Base-by-base conservation (phyloP, 2,797 vertebrate species). In the Sphaeramia orbicularis region DNA sequence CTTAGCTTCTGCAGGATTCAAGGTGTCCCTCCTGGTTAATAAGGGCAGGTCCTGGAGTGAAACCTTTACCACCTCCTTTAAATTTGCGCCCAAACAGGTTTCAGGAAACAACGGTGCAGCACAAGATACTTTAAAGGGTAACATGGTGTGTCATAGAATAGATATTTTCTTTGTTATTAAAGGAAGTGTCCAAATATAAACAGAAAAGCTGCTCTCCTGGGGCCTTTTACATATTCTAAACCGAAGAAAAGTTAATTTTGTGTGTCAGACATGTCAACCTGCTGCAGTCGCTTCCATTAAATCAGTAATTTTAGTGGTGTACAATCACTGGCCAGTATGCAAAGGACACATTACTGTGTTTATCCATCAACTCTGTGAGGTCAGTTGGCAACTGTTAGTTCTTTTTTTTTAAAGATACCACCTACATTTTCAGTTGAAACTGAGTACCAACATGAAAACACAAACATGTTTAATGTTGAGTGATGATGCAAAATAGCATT, bases 21-120 rank as follows among this genome's bases (percentile, higher is more conserved):
- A 60, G 59, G 51, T 70, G 42, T 57, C 67, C 65, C 59, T 78
- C 47, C 47, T 42, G 69, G 65, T 83, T 81, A 63, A 65, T 73
- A n/a, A 67, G 73, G 58, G 56, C 35, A 60, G 47, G 49, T 76
- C 65, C 43, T 50, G 38, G 19, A 72, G 64, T 24, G 45, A 63
- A 32, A 51, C 55, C 50, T 48, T 63, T 21, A 48, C 56, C 11
- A 2, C 30, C 37, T 49, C 48, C 10, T 10, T 40, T 15, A 63
- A 78, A 45, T 50, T 59, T 74, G 58, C 61, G 74, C 40, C 66
- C 42, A 55, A 43, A 75, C 54, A 49, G 59, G 43, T 64, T 57
- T 69, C 52, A 32, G 69, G 62, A 70, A 42, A 75, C 42, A 48
- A 24, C 51, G 65, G 36, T 44, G 8, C 67, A 42, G 27, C 10